Percentiles rank a stretch among this genome's conserved stretches.
phyloP scores from a whole-genome alignment of 1,140 invertebrate species.

The Solenopsis fugax region DNA sequence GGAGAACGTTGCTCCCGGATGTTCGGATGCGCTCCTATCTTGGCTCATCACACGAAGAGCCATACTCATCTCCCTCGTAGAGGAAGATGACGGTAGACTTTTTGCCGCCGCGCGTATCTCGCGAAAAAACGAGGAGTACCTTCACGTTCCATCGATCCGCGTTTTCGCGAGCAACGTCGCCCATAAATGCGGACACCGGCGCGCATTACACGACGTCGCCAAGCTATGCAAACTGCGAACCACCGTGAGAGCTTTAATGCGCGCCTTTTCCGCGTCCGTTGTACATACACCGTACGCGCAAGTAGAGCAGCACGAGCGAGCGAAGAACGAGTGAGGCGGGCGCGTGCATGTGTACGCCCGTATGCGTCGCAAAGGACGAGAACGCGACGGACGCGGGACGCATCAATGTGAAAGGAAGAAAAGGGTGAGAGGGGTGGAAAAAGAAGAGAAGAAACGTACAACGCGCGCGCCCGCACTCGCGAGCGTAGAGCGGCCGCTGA shows the following conservation, averaged over 20 bases:
- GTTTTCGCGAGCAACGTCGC: not conserved
- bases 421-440: not conserved
- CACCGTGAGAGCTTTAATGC: slow-evolving; percentile 55
- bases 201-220: slow-evolving; percentile 57
- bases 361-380: not conserved
- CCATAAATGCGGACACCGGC: slow-evolving; percentile 49
- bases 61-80: not conserved
- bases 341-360: not conserved
- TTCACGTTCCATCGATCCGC: slow-evolving; percentile 46
- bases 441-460: not conserved
- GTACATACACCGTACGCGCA: slow-evolving; percentile 17
- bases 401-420: not conserved
- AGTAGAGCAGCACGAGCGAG: slow-evolving; percentile 49
- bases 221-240: slow-evolving; percentile 57
- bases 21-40: not conserved
- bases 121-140: not conserved
- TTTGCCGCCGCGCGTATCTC: slow-evolving; percentile 12
- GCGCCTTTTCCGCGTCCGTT: slow-evolving; percentile 50
- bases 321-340: not conserved
- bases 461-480: slow-evolving; percentile 13
- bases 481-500: slow-evolving; percentile 63
- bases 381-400: not conserved
- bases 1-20: not conserved
- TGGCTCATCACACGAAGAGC: slow-evolving; percentile 5
- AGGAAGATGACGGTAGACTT: slow-evolving; percentile 33